Base-by-base conservation (phyloP, 1,140 invertebrate genomes). In the Coelopa frigida region DNA sequence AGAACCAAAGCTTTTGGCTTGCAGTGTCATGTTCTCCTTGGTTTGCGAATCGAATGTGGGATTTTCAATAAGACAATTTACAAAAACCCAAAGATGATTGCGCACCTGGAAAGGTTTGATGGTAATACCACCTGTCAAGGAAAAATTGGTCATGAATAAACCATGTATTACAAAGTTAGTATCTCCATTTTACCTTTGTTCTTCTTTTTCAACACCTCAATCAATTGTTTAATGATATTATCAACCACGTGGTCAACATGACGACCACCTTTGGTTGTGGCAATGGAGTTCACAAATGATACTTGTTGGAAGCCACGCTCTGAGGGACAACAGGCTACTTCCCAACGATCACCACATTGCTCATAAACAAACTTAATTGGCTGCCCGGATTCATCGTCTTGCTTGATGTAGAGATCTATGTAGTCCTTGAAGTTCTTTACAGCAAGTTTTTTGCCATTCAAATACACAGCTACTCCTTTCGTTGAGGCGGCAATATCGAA, bases 1-100 rank as follows among this genome's bases (percentile, higher is more conserved):
- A 0, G 95, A 99, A 23, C 96, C 96, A 75, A 99, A 99, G 59
- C 76, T 87, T 71, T 97, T 98, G 0, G 80, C 72, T 72, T 96
- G 92, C 10, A 95, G 75, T 1, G 95, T 99, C 95, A 99, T 97
- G 56, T 93, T 90, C 64, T 98, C 94, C 74, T 99, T 99, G 2
- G 97, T 99, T 77, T 99, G 97, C 0, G 97, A 99, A 73, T 99
- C 96, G 74, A 99, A 99, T 11, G 94, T 90, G 21, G 97, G 97
- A 78, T 99, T 99, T 42, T 98, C 96, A 61, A 99, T 97, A 6
- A 99, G 72, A 74, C 92, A 97, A 69, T 98, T 99, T 3, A 99
- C 79, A 71, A 99, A 99, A 0, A 99, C 65, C 94, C 95, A 99
- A 72, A 99, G 76, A 63, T 99, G 94, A 73, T 88, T 94, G 68